These are phyloP conservation scores for Drosophila asahinai DNA, from an alignment of 1,140 invertebrate species.

Conservation along the genomic window DNA sequence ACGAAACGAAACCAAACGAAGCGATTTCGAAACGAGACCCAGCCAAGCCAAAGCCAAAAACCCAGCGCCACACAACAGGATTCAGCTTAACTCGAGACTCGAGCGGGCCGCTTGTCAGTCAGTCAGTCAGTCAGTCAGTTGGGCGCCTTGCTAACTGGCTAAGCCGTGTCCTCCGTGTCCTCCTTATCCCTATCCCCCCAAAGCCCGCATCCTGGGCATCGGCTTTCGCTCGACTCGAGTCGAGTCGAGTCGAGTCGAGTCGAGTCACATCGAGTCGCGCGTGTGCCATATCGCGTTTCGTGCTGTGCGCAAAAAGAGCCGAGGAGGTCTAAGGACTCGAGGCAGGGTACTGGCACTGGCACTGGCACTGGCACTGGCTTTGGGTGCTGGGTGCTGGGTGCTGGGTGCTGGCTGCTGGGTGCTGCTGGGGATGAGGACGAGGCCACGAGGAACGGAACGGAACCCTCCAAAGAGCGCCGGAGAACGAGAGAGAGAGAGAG, in stretches of 20 bases:
- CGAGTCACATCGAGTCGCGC: slow-evolving; percentile 51
- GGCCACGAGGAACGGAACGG: slow-evolving; percentile 32
- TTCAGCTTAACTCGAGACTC: slow-evolving; percentile 33
- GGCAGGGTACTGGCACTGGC: neutral
- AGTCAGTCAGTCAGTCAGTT: slow-evolving; percentile 34
- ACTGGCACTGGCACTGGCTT: neutral
- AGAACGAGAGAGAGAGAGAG: neutral
- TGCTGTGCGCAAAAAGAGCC: slow-evolving; percentile 74
- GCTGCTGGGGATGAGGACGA: slow-evolving; percentile 35
- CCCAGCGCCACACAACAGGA: slow-evolving; percentile 39
- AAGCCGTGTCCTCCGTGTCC: slow-evolving; percentile 25
- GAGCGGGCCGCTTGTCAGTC: slow-evolving; percentile 6
- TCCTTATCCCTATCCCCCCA: neutral
- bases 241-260: slow-evolving; percentile 9
- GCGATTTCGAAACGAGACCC: slow-evolving; percentile 20
- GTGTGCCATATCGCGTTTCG: slow-evolving; percentile 68
- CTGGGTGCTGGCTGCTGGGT: slow-evolving; percentile 16
- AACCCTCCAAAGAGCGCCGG: slow-evolving; percentile 4
- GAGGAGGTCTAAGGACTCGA: slow-evolving; percentile 36
- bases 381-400: slow-evolving; percentile 5
- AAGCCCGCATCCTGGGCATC: slow-evolving; percentile 1
- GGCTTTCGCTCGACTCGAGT: slow-evolving; percentile 28
- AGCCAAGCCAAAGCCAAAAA: slow-evolving; percentile 8
- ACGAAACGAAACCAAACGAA: slow-evolving; percentile 56
- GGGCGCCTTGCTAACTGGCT: slow-evolving; percentile 76